Base-by-base conservation (phyloP, 2,797 vertebrate genomes). In the Bradypodion ventrale region DNA sequence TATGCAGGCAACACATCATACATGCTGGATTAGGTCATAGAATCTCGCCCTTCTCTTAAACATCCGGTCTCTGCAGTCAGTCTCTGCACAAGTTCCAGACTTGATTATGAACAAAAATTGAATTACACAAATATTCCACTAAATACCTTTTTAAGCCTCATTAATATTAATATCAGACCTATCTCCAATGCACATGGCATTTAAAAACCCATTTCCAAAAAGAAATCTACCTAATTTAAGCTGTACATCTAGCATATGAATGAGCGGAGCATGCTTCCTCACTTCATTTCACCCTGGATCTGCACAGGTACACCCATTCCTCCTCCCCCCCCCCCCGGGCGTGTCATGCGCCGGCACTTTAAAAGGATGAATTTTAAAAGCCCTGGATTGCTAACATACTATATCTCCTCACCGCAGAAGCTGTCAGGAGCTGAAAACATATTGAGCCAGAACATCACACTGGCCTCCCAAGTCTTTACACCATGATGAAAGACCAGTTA, bases 71-170 rank as follows among this genome's bases (percentile, higher is more conserved):
- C 88, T 5, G 16, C 0, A 84, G 88, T 90, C 93, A 84, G 75
- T 59, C 42, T 86, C 80, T 59, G 37, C 72, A 32, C 19, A 82
- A 82, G 60, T 89, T 73, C 85, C n/a, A 63, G 85, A 82, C 93
- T 89, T 87, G 92, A 92, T 94, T 91, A 92, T 4, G 90, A 92
- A 89, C 92, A 92, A 93, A n/a, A 95, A 95, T 94, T 93, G 93
- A 95, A 95, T 96, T 94, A 94, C 62, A 95, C 94, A 95, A 95
- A 92, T 94, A 95, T 95, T 95, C 94, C 94, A 87, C 95, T 94
- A 96, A 96, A 93, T 95, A 95, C 93, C 94, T 94, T 91, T 92
- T 94, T 76, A 88, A 91, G 90, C 85, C 91, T 94, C 89, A 95
- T 96, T 95, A 95, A 96, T 96, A 96, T 96, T 96, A 94, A 96